A percentile compares a stretch with the other conserved stretches of the same genome.
These are phyloP conservation scores for Helleia helle DNA, from an alignment of 2,888 invertebrate species.

Conservation along the genomic window DNA sequence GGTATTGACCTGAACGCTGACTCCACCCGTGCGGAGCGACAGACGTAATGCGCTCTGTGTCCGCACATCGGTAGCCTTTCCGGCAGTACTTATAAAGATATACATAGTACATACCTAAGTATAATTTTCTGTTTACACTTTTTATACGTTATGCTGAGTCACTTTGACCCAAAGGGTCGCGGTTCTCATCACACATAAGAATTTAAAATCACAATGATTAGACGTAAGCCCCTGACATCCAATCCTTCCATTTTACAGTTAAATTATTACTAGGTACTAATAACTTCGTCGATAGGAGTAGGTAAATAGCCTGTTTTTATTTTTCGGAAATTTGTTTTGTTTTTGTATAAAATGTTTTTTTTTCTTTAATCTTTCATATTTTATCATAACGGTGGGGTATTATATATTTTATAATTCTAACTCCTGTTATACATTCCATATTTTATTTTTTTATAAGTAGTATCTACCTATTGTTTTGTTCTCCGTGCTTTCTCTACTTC, in stretches of 20 bases:
- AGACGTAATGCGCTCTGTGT: no score
- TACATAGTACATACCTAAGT: no score
- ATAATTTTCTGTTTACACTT: no score
- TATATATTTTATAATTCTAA: background rate
- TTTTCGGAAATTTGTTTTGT: background rate
- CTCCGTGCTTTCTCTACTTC: constrained; percentile 28
- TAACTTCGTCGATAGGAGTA: no score
- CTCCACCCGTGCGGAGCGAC: no score
- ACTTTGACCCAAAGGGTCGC: constrained; percentile 2
- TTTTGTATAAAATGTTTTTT: background rate
- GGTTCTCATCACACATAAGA: background rate
- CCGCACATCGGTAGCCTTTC: no score
- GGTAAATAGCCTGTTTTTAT: background rate
- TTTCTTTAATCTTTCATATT: background rate
- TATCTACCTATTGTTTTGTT: constrained; percentile 22
- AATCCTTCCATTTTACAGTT: no score
- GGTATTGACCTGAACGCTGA: no score
- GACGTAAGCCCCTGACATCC: background rate
- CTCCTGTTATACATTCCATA: constrained; percentile 24
- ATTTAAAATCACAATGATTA: background rate
- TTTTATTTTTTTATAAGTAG: constrained; percentile 23
- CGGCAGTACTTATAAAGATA: no score
- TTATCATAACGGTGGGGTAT: background rate
- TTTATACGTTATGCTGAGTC: no score
- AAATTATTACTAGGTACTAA: no score